Base-by-base conservation (phyloP, 1,140 invertebrate genomes). In the Dufourea novaeangliae region DNA sequence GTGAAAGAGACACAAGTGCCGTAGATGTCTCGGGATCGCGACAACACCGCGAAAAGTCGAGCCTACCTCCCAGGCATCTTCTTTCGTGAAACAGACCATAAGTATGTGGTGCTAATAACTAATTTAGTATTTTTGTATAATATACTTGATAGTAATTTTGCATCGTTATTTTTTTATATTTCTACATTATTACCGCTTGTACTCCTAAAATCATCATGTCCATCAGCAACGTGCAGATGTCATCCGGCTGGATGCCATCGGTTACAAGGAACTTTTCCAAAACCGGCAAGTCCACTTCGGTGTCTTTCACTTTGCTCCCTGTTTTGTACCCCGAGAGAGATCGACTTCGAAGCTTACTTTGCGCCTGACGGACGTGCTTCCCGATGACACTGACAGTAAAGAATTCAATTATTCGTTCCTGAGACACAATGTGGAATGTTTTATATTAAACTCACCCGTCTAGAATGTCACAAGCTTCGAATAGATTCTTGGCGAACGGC, bases 171-270 rank as follows among this genome's bases (percentile, higher is more conserved):
- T n/a, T n/a, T 59, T 34, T 0, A 25, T 57, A 29, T 52, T 52
- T n/a, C 17, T 14, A 12, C 1, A 41, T 50, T 5, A n/a, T 90
- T 91, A 94, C 94, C 76, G 94, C 93, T 77, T 94, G 93, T 1
- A 94, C 93, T 74, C 94, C 95, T 72, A 95, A 92, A 14, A 95
- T 89, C 39, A 95, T 90, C 93, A 95, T 94, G 81, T 95, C 95
- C 92, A 95, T 93, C 44, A 95, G 81, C 10, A 95, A 84, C 0
- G 94, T 95, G 11, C 94, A 91, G 50, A 95, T 90, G 79, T 95
- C 94, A 76, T 95, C 94, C 10, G 92, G 88, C 64, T 90, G 92
- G 80, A 95, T 91, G 63, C 92, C 91, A 20, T 94, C 92, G 59
- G 93, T 92, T 7, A 92, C 78, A 10, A 94, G 80, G 22, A 95